These are phyloP conservation scores for Megastigmus dorsalis DNA, from an alignment of 2,888 invertebrate genomes.

Conservation along the genomic window DNA sequence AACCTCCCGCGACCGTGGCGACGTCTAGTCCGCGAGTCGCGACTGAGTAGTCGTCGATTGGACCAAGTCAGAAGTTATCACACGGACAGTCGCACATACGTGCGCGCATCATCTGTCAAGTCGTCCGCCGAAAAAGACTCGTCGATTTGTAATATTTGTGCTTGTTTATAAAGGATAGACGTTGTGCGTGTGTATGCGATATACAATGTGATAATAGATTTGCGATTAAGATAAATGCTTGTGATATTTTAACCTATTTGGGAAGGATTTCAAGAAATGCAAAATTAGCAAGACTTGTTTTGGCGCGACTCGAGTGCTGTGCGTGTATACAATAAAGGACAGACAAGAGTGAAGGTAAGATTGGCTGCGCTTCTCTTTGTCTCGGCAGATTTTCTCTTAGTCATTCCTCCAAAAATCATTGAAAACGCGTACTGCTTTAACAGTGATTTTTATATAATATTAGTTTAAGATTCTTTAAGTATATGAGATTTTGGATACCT, in stretches of 20 bases:
- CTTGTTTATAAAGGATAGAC: too few species aligned
- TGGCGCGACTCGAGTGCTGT: not conserved
- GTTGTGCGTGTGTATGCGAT: too few species aligned
- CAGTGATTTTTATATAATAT: too few species aligned
- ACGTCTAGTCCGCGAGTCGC: too few species aligned
- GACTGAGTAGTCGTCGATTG: slow-evolving; percentile 31
- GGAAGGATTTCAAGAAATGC: not conserved
- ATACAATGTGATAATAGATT: not conserved
- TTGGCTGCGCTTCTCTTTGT: too few species aligned
- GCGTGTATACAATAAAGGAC: not conserved
- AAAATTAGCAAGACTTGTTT: slow-evolving; percentile 3
- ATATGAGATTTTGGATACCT: too few species aligned
- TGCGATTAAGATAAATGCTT: not conserved
- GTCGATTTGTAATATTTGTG: too few species aligned
- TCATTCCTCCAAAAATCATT: too few species aligned
- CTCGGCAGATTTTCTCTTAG: too few species aligned
- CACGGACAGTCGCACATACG: not conserved
- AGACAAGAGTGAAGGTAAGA: too few species aligned
- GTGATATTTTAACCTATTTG: not conserved
- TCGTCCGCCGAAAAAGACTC: not conserved
- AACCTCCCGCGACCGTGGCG: not conserved
- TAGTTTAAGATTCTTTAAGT: too few species aligned
- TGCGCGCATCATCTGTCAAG: slow-evolving; percentile 13
- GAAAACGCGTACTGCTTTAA: too few species aligned
- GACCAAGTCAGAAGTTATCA: slow-evolving; percentile 3